Evolutionary conservation across 2,797 vertebrate species (phyloP).

Genomic region (Phoeniculus purpureus): DNA sequence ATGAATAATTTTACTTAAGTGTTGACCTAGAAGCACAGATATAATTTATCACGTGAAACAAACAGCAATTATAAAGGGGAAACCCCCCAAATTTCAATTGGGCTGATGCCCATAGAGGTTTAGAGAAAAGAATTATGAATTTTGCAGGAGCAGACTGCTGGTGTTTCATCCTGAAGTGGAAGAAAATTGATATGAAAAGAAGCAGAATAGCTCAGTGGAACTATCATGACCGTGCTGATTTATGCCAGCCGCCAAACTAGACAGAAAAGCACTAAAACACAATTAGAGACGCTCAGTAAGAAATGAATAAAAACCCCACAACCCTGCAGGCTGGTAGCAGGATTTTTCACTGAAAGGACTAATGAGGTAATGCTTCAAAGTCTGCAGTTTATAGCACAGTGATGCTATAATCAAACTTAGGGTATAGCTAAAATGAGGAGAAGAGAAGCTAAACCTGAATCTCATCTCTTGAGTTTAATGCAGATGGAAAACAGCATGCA

Average conservation of each 20-base stretch:
- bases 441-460: not conserved
- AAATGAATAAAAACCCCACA: not conserved
- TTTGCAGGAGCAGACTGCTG: not conserved
- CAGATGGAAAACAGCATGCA: not conserved
- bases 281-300: not conserved
- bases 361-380: conserved; percentile 17
- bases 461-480: not conserved
- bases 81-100: not conserved
- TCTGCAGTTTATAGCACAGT: not conserved
- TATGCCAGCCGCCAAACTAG: not conserved
- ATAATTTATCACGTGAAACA: not conserved
- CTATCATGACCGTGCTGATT: not conserved
- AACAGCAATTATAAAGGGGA: not conserved
- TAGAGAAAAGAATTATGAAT: not conserved
- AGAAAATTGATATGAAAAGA: not conserved
- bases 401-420: not conserved
- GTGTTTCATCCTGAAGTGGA: not conserved
- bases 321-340: not conserved
- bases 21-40: not conserved
- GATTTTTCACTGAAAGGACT: not conserved
- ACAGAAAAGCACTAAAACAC: not conserved
- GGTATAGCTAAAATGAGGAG: not conserved
- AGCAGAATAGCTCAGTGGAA: not conserved
- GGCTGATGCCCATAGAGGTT: not conserved
- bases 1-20: not conserved